Evolutionary conservation across 2,797 vertebrate genomes (phyloP).

Genomic region (Loriculus beryllinus): DNA sequence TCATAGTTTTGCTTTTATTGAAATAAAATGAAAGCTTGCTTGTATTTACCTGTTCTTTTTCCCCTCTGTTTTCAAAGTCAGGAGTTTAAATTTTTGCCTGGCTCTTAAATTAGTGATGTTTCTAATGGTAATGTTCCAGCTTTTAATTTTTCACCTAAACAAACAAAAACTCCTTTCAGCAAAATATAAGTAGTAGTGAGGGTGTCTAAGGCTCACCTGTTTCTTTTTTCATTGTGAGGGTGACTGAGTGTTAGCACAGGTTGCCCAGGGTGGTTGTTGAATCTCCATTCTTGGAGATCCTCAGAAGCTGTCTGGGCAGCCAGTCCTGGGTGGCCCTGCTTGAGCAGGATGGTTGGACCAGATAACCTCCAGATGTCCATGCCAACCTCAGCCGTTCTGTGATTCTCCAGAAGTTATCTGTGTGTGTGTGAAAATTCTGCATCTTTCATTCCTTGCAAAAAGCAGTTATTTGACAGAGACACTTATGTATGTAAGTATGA

Average conservation of each 20-base stretch:
- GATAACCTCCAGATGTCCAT: neutral
- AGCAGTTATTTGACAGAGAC: neutral
- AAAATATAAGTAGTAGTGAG: neutral
- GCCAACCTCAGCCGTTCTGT: accelerated
- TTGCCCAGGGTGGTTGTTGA: neutral
- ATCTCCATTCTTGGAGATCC: neutral
- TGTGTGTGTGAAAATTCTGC: neutral
- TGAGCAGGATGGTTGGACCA: neutral
- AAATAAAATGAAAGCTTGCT: neutral
- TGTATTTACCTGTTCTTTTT: neutral
- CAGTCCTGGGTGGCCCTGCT: neutral
- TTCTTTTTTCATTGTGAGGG: neutral
- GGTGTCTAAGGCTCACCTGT: neutral
- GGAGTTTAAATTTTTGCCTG: neutral
- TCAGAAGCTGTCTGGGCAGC: neutral
- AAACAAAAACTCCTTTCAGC: neutral
- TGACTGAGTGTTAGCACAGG: neutral
- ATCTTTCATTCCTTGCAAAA: neutral
- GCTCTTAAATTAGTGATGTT: neutral
- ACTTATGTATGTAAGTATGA: neutral
- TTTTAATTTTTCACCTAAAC: neutral
- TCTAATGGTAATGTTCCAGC: neutral
- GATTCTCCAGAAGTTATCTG: neutral
- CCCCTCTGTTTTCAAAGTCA: neutral
- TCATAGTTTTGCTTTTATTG: neutral